Percentiles rank a stretch among this genome's conserved stretches.
Evolutionary conservation across 2,797 vertebrate genomes (phyloP).

Genomic region (Onychomys leucogaster): DNA sequence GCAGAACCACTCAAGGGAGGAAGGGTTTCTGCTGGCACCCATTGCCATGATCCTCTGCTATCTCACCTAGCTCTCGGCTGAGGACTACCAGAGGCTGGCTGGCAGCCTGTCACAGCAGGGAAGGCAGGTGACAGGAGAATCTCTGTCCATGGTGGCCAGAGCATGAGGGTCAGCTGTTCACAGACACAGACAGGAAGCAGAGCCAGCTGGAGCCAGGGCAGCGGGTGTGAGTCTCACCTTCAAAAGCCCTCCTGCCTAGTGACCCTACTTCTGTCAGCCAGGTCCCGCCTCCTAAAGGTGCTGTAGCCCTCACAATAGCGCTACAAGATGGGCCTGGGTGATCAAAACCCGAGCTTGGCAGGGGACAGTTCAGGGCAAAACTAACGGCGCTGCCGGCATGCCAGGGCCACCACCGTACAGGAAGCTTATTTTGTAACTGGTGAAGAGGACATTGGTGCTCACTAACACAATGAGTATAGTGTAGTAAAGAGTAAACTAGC

Average conservation of each 20-base stretch:
- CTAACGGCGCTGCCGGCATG: too few relatives aligned
- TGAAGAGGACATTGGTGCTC: not conserved
- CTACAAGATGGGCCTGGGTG: not conserved
- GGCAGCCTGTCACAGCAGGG: not conserved
- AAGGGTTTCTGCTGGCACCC: not conserved
- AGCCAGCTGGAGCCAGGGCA: not conserved
- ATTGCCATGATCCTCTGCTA: fast-evolving
- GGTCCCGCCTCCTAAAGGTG: not conserved
- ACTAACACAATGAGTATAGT: not conserved
- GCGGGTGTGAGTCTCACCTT: not conserved
- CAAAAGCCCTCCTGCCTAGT: not conserved
- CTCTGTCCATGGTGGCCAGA: not conserved
- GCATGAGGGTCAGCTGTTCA: not conserved
- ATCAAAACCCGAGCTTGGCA: not conserved
- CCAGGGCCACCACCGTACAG: not conserved
- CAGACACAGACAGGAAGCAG: not conserved
- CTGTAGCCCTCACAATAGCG: not conserved
- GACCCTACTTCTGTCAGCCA: not conserved
- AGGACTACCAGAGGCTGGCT: not conserved
- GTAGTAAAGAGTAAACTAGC: not conserved
- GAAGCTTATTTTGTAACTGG: not conserved
- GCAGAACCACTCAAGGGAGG: not conserved
- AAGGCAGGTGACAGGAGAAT: not conserved
- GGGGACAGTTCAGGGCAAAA: not conserved
- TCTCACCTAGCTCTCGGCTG: not conserved